Conservation (phyloP, 2,113 vertebrate species). For the Cebus imitator region DNA sequence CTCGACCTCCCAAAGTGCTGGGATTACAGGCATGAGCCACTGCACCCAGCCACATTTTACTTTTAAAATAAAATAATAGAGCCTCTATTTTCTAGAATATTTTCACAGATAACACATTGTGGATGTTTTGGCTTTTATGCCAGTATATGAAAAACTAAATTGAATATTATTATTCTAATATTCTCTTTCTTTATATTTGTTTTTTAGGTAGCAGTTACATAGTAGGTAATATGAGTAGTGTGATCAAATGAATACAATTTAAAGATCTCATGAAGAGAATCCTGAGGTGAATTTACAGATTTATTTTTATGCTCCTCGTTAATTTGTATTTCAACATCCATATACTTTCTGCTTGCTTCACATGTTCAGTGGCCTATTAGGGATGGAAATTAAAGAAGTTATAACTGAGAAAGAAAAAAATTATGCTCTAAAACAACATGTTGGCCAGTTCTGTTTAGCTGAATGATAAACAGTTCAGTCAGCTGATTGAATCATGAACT, state of each 20-base stretch:
- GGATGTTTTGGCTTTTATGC: neutral
- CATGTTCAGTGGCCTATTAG: neutral
- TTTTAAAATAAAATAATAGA: conserved; percentile 50
- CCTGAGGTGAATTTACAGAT: neutral
- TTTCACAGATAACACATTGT: conserved; percentile 18
- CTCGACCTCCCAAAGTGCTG: too few relatives aligned
- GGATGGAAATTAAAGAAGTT: conserved; percentile 1
- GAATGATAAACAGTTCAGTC: neutral
- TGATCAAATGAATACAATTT: conserved; percentile 5
- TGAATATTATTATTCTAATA: neutral
- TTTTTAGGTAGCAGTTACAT: conserved; percentile 12
- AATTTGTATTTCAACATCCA: neutral
- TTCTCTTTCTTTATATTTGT: neutral
- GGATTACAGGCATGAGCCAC: too few relatives aligned
- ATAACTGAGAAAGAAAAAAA: neutral
- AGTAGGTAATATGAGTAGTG: neutral
- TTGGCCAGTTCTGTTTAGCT: neutral
- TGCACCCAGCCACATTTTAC: neutral
- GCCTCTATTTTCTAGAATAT: conserved; percentile 14
- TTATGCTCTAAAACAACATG: neutral
- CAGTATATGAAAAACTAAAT: conserved; percentile 15
- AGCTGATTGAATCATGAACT: neutral
- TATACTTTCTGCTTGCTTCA: neutral
- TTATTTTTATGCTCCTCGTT: neutral
- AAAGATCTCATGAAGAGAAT: neutral